These are phyloP conservation scores for Drosophila tropicalis DNA, from an alignment of 1,140 invertebrate species.

Conservation along the genomic window DNA sequence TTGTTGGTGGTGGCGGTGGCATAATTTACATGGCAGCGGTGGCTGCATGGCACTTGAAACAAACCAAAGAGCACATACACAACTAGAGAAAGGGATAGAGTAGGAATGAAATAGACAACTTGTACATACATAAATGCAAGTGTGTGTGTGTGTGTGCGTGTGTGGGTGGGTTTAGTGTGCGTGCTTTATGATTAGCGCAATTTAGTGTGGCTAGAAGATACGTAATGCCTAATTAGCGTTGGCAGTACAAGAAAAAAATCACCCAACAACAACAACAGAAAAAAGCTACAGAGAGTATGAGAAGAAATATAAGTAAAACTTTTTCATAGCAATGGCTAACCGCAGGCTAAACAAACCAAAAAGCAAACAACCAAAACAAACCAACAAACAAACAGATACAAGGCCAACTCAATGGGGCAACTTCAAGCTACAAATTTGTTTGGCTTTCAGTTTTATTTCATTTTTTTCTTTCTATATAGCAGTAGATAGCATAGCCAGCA, in stretches of 20 bases:
- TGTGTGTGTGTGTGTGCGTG: not conserved
- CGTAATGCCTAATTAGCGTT: constrained; percentile 74
- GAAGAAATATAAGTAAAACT: constrained; percentile 40
- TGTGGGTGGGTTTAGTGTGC: constrained; percentile 14
- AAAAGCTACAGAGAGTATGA: not conserved
- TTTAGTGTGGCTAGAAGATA: constrained; percentile 60
- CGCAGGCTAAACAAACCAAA: constrained; percentile 54
- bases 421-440: constrained; percentile 74
- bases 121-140: not conserved
- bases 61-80: constrained; percentile 35
- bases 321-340: constrained; percentile 69
- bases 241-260: not conserved
- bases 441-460: constrained; percentile 51
- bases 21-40: constrained; percentile 66
- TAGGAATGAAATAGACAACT: constrained; percentile 6
- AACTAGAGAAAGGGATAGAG: not conserved
- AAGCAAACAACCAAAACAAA: constrained; percentile 23
- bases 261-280: not conserved
- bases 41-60: constrained; percentile 57
- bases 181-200: constrained; percentile 68
- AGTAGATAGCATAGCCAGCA: constrained; percentile 25
- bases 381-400: constrained; percentile 30
- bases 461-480: constrained; percentile 37
- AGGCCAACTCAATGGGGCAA: constrained; percentile 64
- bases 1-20: constrained; percentile 42